phyloP scores from a whole-genome alignment of 1,140 invertebrate genomes.

The Rhopalosiphum padi region DNA sequence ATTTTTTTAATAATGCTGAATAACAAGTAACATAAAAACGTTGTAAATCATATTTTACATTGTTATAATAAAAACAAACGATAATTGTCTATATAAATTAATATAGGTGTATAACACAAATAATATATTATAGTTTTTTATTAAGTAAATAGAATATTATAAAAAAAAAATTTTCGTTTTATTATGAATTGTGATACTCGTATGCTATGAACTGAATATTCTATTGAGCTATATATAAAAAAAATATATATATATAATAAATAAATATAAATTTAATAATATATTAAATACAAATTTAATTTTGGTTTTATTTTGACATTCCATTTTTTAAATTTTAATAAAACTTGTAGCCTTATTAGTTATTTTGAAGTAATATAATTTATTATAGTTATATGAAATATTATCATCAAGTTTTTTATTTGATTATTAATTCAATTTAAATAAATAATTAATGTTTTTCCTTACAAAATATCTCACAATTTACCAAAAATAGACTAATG shows the following conservation, averaged over 20 bases:
- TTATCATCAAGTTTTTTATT: neutral
- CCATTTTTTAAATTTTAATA: neutral
- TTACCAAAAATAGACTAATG: neutral
- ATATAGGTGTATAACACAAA: neutral
- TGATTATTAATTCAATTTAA: neutral
- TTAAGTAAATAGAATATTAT: neutral
- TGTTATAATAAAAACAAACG: constrained; percentile 16
- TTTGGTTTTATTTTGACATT: neutral
- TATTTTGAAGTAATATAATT: neutral
- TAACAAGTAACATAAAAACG: neutral
- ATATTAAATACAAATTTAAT: neutral
- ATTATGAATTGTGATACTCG: neutral
- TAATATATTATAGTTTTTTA: neutral
- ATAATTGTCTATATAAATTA: neutral
- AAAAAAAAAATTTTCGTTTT: neutral
- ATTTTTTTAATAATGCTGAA: neutral
- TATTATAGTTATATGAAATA: neutral
- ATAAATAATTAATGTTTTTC: neutral
- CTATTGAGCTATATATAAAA: neutral
- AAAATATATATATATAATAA: too few relatives aligned
- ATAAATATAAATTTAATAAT: too few relatives aligned
- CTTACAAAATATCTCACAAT: neutral
- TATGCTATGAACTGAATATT: neutral
- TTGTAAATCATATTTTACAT: neutral
- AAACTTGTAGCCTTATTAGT: neutral